These are phyloP conservation scores for Odontocolon sp. DNA, from an alignment of 2,888 invertebrate species.

Conservation along the genomic window DNA sequence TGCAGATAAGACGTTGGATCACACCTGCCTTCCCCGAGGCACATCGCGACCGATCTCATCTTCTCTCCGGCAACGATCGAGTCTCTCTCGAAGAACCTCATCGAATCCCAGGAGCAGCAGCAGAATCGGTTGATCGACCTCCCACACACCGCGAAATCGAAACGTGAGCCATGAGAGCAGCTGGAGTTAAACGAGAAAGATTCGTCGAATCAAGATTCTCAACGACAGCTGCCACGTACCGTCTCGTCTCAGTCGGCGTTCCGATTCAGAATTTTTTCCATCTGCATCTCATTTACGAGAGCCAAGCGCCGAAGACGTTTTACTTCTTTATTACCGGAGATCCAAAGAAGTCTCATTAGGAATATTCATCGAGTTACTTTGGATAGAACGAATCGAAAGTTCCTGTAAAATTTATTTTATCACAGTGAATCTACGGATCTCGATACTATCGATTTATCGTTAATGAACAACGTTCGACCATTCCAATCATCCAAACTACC, in stretches of 20 bases:
- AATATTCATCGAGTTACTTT: slow-evolving; percentile 56
- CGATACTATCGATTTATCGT: slow-evolving; percentile 10
- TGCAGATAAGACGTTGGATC: slow-evolving; percentile 48
- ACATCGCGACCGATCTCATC: slow-evolving; percentile 28
- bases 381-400: slow-evolving; percentile 31
- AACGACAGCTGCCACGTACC: slow-evolving; percentile 60
- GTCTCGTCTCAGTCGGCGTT: slow-evolving; percentile 32
- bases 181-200: slow-evolving; percentile 52
- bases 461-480: slow-evolving; percentile 8
- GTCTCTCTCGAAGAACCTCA: slow-evolving; percentile 38
- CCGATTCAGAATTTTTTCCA: slow-evolving; percentile 49
- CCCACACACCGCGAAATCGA: slow-evolving; percentile 60
- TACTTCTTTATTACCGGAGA: slow-evolving; percentile 36
- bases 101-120: slow-evolving; percentile 33
- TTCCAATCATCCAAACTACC: too few relatives aligned
- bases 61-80: slow-evolving; percentile 9
- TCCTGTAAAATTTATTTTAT: slow-evolving; percentile 40
- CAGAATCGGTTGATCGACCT: slow-evolving; percentile 54
- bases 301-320: slow-evolving; percentile 38
- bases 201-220: slow-evolving; percentile 58
- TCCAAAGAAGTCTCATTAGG: slow-evolving; percentile 33
- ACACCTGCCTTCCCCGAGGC: slow-evolving; percentile 58
- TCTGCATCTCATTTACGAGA: slow-evolving; percentile 55
- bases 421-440: slow-evolving; percentile 36
- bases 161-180: slow-evolving; percentile 56